These are phyloP conservation scores for Strongylocentrotus purpuratus DNA, from an alignment of 35 echinoderm and acorn worm species.

Conservation along the genomic window DNA sequence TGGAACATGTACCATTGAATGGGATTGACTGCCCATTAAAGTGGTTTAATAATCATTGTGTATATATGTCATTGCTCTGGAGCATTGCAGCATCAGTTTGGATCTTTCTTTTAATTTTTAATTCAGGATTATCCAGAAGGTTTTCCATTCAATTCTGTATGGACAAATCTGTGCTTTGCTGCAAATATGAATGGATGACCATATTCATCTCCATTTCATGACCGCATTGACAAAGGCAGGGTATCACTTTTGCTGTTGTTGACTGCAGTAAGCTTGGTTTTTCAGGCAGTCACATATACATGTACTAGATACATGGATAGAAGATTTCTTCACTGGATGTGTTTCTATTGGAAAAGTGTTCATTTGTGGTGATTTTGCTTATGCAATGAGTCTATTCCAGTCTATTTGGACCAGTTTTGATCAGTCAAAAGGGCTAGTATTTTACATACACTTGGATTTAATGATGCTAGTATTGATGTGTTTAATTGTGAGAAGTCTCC, in stretches of 20 bases:
- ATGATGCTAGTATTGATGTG: not conserved
- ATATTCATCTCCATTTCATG: not conserved
- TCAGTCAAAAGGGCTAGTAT: not conserved
- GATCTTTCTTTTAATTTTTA: not conserved
- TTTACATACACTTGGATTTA: not conserved
- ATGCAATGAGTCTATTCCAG: not conserved
- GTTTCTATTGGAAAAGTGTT: not conserved
- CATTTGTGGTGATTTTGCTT: not conserved
- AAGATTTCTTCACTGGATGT: not conserved
- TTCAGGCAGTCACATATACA: not conserved
- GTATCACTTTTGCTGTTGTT: too few relatives aligned
- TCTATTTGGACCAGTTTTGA: not conserved
- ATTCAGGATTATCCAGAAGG: not conserved
- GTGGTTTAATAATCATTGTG: not conserved
- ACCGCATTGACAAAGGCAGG: not conserved
- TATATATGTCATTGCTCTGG: not conserved
- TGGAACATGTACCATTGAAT: not conserved
- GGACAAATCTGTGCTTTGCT: not conserved
- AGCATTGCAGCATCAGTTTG: not conserved
- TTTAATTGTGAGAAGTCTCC: not conserved
- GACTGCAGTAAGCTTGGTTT: not conserved
- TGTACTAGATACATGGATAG: not conserved
- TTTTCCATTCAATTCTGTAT: not conserved
- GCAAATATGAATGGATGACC: not conserved
- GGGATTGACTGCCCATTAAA: not conserved